phyloP scores from a whole-genome alignment of 2,113 vertebrate genomes.

The Tragelaphus buxtoni region DNA sequence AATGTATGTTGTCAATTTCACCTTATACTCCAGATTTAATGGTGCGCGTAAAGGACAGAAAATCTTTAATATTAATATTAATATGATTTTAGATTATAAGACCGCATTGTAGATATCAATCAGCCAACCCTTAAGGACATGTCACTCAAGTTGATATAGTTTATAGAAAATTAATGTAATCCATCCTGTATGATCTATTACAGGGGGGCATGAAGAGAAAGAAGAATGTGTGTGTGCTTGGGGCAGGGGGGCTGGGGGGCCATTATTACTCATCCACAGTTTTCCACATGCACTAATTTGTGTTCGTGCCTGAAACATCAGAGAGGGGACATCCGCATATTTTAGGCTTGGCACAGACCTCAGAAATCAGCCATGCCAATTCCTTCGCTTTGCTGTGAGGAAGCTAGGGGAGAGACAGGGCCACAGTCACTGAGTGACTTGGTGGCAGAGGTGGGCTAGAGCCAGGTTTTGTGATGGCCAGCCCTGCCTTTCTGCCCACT shows the following conservation, averaged over 20 bases:
- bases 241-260: not conserved
- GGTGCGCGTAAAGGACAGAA: slow-evolving; percentile 85
- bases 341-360: not conserved
- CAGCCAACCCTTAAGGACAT: slow-evolving; percentile 85
- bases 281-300: slow-evolving; percentile 39
- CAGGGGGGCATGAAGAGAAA: not conserved
- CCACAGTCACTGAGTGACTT: not conserved
- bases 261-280: slow-evolving; percentile 19
- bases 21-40: slow-evolving; percentile 85
- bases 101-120: slow-evolving; percentile 85
- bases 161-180: slow-evolving; percentile 86
- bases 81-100: slow-evolving; percentile 88
- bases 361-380: not conserved
- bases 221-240: not conserved
- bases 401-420: not conserved
- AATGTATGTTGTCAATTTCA: slow-evolving; percentile 87
- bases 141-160: slow-evolving; percentile 84
- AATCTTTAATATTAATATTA: slow-evolving; percentile 92
- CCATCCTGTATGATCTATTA: slow-evolving; percentile 80
- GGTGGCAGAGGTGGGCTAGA: not conserved
- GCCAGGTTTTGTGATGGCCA: not conserved
- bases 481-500: not conserved
- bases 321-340: not conserved
- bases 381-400: not conserved
- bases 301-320: slow-evolving; percentile 26